These are phyloP conservation scores for Balearica regulorum DNA, from an alignment of 2,797 vertebrate genomes.

Conservation along the genomic window DNA sequence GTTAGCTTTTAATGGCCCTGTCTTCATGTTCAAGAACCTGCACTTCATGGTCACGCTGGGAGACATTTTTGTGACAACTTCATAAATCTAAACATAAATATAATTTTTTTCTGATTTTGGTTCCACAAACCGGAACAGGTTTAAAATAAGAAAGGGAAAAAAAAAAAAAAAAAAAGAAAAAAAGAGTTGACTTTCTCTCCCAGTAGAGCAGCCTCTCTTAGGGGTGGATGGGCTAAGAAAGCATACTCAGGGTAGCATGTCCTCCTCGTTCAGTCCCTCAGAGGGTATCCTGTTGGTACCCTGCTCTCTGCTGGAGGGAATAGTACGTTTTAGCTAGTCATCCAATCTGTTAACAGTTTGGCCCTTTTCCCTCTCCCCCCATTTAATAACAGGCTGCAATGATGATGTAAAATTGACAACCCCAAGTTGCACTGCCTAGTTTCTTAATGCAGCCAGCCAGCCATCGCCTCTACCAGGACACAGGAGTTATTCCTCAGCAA, in stretches of 20 bases:
- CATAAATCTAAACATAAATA: background rate
- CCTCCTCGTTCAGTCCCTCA: background rate
- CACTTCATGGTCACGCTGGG: background rate
- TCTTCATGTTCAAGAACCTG: background rate
- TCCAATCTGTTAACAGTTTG: background rate
- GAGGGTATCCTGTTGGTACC: rapidly evolving
- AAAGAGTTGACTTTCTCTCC: background rate
- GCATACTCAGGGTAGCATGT: background rate
- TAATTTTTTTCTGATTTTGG: background rate
- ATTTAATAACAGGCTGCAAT: background rate
- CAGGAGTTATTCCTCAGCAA: background rate
- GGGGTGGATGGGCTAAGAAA: background rate
- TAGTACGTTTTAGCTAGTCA: background rate
- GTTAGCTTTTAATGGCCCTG: background rate
- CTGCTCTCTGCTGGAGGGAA: background rate
- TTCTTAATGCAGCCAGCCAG: background rate
- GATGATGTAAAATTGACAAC: background rate
- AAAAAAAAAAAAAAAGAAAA: background rate
- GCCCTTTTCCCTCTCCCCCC: background rate
- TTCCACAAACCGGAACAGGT: background rate
- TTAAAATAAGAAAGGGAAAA: background rate
- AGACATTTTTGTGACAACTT: background rate
- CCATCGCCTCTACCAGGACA: background rate
- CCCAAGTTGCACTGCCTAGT: background rate
- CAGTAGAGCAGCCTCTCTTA: background rate